A percentile compares a stretch with the other conserved stretches of the same genome.
Evolutionary conservation across 1,140 invertebrate genomes (phyloP).

Genomic region (Sarcophaga peregrina): DNA sequence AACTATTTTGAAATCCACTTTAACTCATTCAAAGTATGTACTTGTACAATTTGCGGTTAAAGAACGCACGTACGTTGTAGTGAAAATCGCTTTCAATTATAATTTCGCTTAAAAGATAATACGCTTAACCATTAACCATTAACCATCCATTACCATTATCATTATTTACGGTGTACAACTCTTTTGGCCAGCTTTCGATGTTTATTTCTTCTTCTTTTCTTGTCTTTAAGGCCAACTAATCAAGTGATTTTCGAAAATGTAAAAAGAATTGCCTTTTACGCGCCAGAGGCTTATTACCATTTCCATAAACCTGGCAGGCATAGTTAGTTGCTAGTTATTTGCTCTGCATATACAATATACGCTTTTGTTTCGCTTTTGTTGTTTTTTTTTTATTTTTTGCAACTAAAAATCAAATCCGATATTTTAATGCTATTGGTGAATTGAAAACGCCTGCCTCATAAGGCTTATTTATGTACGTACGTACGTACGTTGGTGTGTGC

Average conservation of each 20-base stretch:
- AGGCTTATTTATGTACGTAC: not conserved
- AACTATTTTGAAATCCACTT: no score
- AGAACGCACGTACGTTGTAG: not conserved
- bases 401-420: no score
- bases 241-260: conserved; percentile 47
- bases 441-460: no score
- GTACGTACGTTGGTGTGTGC: not conserved
- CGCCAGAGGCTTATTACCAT: conserved; percentile 14
- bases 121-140: not conserved
- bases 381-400: no score
- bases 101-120: not conserved
- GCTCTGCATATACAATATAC: no score
- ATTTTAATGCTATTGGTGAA: no score
- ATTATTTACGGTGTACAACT: not conserved
- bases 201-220: conserved; percentile 26
- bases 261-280: conserved; percentile 32
- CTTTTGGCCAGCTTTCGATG: not conserved
- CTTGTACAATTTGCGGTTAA: not conserved
- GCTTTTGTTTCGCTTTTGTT: no score
- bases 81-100: conserved; percentile 15
- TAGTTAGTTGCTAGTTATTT: not conserved
- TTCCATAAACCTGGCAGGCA: not conserved
- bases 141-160: not conserved
- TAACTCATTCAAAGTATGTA: no score
- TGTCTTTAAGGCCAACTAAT: conserved; percentile 40